Percentiles rank a stretch among this genome's conserved stretches.
phyloP scores from a whole-genome alignment of 2,113 vertebrate species.

The Coptodon rendalli region DNA sequence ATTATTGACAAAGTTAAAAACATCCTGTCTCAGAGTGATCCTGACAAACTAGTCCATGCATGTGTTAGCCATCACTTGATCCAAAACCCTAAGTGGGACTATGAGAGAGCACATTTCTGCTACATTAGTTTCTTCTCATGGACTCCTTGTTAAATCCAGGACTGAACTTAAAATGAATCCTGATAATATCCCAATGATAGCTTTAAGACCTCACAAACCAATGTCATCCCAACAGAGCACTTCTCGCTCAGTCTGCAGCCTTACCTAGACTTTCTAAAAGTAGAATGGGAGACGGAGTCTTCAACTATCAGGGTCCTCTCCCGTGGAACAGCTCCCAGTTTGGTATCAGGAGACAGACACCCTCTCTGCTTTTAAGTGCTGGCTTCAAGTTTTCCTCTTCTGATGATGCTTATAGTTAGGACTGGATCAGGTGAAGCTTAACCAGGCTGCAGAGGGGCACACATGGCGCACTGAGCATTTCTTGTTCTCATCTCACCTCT shows the following conservation, averaged over 20 bases:
- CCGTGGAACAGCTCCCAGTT: neutral
- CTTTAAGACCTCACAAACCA: neutral
- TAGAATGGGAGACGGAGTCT: neutral
- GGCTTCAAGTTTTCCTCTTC: neutral
- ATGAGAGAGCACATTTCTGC: neutral
- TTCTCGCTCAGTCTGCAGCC: neutral
- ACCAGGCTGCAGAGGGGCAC: neutral
- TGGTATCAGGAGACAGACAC: neutral
- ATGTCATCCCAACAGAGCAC: neutral
- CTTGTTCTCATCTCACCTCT: neutral
- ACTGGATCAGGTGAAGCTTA: neutral
- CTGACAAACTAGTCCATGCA: neutral
- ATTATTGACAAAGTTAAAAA: neutral
- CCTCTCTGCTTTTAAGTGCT: neutral
- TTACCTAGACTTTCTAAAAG: neutral
- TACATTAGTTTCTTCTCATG: neutral
- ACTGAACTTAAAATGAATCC: neutral
- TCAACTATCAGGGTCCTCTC: neutral
- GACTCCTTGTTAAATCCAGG: neutral
- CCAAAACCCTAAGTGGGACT: neutral
- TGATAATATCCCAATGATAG: neutral
- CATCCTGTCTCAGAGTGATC: neutral
- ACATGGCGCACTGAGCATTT: neutral
- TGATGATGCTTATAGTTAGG: neutral
- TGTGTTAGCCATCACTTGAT: neutral